Evolutionary conservation across 2,888 invertebrate species (phyloP).

Genomic region (Magallana nippona): DNA sequence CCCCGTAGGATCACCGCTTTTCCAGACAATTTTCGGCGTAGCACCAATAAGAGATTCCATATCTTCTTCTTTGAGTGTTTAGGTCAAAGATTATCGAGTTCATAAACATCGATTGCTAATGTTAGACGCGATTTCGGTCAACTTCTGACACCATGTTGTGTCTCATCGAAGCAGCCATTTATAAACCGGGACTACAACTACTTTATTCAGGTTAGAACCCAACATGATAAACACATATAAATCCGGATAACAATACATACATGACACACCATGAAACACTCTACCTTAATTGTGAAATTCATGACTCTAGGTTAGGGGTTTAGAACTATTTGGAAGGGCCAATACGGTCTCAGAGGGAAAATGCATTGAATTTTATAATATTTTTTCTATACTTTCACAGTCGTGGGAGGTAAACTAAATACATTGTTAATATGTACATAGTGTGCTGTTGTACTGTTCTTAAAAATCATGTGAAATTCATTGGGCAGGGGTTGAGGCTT

Average conservation of each 20-base stretch:
- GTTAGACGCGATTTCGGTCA: background rate
- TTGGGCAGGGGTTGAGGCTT: too few relatives aligned
- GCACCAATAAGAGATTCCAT: background rate
- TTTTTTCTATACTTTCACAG: too few relatives aligned
- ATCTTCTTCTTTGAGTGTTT: background rate
- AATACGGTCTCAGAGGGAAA: too few relatives aligned
- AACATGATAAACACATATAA: background rate
- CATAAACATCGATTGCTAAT: background rate
- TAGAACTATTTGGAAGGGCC: too few relatives aligned
- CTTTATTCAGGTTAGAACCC: background rate
- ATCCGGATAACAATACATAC: background rate
- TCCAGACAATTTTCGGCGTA: background rate
- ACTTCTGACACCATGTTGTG: constrained; percentile 48
- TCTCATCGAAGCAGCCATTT: background rate
- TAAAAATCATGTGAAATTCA: too few relatives aligned
- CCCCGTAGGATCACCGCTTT: constrained; percentile 35
- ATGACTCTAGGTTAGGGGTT: too few relatives aligned
- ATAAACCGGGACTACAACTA: background rate
- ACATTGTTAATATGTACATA: too few relatives aligned
- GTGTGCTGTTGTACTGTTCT: too few relatives aligned
- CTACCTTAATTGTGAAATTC: too few relatives aligned
- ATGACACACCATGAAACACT: too few relatives aligned
- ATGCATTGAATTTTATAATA: too few relatives aligned
- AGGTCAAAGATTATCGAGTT: background rate
- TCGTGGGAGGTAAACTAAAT: too few relatives aligned